phyloP scores from a whole-genome alignment of 2,113 vertebrate species.

The Trinectes maculatus region DNA sequence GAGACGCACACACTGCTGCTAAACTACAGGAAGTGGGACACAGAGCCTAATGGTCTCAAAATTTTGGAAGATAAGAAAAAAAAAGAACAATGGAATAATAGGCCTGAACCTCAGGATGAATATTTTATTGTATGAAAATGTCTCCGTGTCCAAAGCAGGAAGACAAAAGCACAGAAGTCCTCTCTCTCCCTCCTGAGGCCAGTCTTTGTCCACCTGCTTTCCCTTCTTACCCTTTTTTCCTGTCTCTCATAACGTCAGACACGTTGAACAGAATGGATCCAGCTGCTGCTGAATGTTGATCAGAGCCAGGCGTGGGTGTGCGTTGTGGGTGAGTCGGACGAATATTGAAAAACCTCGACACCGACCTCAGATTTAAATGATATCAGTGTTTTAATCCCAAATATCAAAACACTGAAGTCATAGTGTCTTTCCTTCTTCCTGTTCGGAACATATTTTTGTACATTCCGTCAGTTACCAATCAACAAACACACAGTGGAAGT shows the following conservation, averaged over 20 bases:
- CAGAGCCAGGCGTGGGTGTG: neutral
- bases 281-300: neutral
- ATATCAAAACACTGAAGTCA: too few species aligned
- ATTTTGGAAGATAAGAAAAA: conserved; percentile 22
- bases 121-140: conserved; percentile 48
- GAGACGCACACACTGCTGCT: conserved; percentile 46
- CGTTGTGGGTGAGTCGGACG: neutral
- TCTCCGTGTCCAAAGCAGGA: conserved; percentile 19
- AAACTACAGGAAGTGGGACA: conserved; percentile 63
- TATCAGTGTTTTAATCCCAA: too few species aligned
- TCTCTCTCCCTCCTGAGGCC: conserved; percentile 16
- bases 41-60: conserved; percentile 33
- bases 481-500: too few species aligned
- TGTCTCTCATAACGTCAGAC: conserved; percentile 4
- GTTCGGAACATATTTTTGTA: too few species aligned
- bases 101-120: conserved; percentile 45
- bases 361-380: too few species aligned
- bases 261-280: neutral
- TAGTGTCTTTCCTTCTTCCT: too few species aligned
- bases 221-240: neutral
- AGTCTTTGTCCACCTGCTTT: conserved; percentile 8
- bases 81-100: conserved; percentile 53
- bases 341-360: neutral
- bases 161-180: neutral
- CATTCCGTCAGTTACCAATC: too few species aligned